Percentiles rank a stretch among this genome's conserved stretches.
Evolutionary conservation across 2,797 vertebrate genomes (phyloP).

Genomic region (Syndactyla subalaris): DNA sequence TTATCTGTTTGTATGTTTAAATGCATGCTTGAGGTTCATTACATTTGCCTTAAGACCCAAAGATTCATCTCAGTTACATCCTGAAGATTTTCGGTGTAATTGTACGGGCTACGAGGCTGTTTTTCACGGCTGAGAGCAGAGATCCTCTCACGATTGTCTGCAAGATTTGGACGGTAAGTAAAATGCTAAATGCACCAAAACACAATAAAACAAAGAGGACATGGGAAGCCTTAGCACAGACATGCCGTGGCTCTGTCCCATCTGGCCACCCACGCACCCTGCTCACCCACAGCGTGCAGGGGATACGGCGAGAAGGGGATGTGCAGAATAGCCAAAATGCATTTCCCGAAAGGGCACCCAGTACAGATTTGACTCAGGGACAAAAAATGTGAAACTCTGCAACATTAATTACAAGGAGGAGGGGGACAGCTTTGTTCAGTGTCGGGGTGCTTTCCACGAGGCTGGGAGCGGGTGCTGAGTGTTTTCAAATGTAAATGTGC

Average conservation of each 20-base stretch:
- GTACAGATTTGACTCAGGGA: not conserved
- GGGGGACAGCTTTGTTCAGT: fast-evolving
- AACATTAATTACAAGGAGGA: not conserved
- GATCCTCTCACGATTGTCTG: not conserved
- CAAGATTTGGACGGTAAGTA: not conserved
- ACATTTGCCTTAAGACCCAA: not conserved
- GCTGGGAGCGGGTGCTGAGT: not conserved
- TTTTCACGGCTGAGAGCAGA: not conserved
- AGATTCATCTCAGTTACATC: not conserved
- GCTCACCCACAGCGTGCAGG: not conserved
- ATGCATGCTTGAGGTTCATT: conserved; percentile 4
- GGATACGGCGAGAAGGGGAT: not conserved
- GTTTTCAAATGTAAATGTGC: conserved; percentile 21
- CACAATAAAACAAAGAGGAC: not conserved
- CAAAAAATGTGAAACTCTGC: not conserved
- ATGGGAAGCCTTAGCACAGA: not conserved
- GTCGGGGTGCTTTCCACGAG: not conserved
- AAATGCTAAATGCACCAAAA: not conserved
- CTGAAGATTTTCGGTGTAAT: not conserved
- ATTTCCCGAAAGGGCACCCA: not conserved
- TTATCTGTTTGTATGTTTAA: conserved; percentile 40
- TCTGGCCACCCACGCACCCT: not conserved
- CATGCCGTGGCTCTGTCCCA: not conserved
- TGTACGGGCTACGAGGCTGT: not conserved
- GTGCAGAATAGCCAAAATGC: not conserved